Conservation (phyloP, 2,888 invertebrate genomes). For the Actias luna region DNA sequence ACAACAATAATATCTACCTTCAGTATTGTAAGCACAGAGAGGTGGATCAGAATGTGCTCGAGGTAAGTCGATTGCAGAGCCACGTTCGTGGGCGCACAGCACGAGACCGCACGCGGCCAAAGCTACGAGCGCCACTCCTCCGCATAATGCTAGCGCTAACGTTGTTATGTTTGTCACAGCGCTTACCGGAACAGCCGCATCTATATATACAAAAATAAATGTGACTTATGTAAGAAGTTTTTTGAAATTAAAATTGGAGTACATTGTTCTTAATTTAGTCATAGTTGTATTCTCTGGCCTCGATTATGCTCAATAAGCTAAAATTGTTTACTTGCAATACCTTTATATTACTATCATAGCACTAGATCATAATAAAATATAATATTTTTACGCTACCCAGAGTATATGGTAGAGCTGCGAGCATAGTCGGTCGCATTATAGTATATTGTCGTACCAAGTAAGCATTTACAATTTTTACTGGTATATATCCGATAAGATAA, state of each 20-base stretch:
- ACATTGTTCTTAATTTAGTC: no score
- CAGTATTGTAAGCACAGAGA: slow-evolving; percentile 69
- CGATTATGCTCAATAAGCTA: no score
- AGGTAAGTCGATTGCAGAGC: slow-evolving; percentile 45
- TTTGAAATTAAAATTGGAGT: neutral
- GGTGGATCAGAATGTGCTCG: slow-evolving; percentile 53
- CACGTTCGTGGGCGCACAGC: slow-evolving; percentile 67
- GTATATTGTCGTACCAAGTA: no score
- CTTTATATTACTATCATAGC: no score
- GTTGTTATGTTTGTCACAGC: slow-evolving; percentile 67
- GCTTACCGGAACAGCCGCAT: slow-evolving; percentile 34
- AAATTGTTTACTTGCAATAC: no score
- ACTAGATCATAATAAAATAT: no score
- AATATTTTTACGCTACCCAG: no score
- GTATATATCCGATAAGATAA: no score
- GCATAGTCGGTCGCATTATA: no score
- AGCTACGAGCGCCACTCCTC: slow-evolving; percentile 70
- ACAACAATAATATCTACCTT: no score
- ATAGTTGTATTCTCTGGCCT: no score
- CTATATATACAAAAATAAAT: neutral
- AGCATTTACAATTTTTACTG: neutral
- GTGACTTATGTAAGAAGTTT: neutral
- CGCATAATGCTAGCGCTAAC: slow-evolving; percentile 64
- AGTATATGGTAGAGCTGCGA: no score
- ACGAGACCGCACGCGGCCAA: slow-evolving; percentile 74